Evolutionary conservation across 2,113 vertebrate species (phyloP), one percentile per base, ranked within the genome.

Genomic region (Baryphthengus martii): DNA sequence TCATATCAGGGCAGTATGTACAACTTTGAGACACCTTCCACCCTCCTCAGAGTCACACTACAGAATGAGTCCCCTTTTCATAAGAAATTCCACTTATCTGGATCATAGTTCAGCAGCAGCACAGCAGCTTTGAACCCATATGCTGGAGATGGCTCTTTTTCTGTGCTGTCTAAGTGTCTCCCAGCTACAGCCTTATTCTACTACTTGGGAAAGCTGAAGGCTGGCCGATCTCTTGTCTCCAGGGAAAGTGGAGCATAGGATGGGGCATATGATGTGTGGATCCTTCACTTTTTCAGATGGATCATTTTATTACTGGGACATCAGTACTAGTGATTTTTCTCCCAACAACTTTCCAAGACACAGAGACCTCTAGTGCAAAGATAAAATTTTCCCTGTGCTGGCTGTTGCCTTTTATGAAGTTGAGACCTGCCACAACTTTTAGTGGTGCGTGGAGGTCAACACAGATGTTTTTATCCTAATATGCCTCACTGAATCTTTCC

Each of bases 331-430:
- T 67, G 53, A 37, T 29, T 65, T 78, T 75, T 56, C 44, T 88
- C 18, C 33, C 18, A 18, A 4, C 0, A 42, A 14, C 35, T 79
- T 76, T 58, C 40, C 29, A 92, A 2, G 39, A 7, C 49, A 65
- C 26, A 53, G 31, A 70, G 14, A 37, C 13, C 40, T 85, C 39
- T 31, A 68, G 15, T 33, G 21, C 28, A 63, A 82, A 59, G 7
- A 40, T 6, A 25, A 63, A 10, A 26, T 71, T 71, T 3, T 9
- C 11, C 17, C 47, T 37, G 13, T 58, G 35, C 10, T 56, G 20
- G 17, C 44, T 67, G 24, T 29, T 82, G 53, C 16, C 5, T 29
- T 42, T 35, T 0, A 0, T 33, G 11, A 25, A 35, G 7, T 0
- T 55, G 61, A 63, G 61, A 82, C 21, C 28, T 72, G n/a, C 10